Percentiles rank a stretch among this genome's conserved stretches.
These are phyloP conservation scores for Nomada hirtipes DNA, from an alignment of 2,888 invertebrate genomes.

Conservation along the genomic window DNA sequence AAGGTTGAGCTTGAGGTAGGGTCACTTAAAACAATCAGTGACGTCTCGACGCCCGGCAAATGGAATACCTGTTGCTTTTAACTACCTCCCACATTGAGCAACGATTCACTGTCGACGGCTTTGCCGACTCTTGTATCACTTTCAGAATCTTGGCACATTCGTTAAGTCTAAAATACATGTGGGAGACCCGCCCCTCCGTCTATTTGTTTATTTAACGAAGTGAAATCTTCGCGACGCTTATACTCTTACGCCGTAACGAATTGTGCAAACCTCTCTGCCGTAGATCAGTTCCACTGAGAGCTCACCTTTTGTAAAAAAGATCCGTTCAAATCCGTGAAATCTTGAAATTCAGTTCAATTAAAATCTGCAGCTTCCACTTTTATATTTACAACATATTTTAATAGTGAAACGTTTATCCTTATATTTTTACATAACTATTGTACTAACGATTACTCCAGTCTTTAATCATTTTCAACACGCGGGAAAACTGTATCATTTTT, in stretches of 20 bases:
- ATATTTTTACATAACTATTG: too few species aligned
- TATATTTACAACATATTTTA: too few species aligned
- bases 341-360: too few species aligned
- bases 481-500: too few species aligned
- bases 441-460: too few species aligned
- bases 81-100: conserved; percentile 38
- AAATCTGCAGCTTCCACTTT: too few species aligned
- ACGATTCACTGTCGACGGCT: conserved; percentile 36
- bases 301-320: neutral
- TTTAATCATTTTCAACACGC: too few species aligned
- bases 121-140: conserved; percentile 30
- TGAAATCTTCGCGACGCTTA: conserved; percentile 42
- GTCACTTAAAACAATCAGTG: conserved; percentile 49
- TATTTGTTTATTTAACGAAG: conserved; percentile 60
- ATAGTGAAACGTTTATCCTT: too few species aligned
- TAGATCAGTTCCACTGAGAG: neutral
- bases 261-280: neutral
- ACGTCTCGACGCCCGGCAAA: conserved; percentile 47
- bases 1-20: conserved; percentile 12
- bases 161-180: conserved; percentile 59
- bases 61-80: conserved; percentile 66
- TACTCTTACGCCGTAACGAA: neutral
- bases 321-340: too few species aligned
- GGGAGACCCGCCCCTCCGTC: conserved; percentile 25
- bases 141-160: conserved; percentile 64